Evolutionary conservation across 2,797 vertebrate species (phyloP).

Genomic region (Sternotherus odoratus): DNA sequence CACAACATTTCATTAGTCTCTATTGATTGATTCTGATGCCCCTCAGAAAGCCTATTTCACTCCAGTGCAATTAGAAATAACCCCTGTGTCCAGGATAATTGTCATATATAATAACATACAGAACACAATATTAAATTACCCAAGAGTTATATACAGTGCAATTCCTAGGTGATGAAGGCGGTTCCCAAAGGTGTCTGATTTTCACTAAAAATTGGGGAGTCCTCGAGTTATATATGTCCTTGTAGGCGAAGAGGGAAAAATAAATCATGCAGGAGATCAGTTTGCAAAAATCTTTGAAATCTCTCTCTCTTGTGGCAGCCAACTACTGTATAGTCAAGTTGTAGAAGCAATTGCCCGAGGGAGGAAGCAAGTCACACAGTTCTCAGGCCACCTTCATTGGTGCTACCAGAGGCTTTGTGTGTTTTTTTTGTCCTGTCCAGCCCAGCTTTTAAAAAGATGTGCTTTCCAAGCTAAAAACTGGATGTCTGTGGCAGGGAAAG

Average conservation of each 20-base stretch:
- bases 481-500: background rate
- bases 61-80: slow-evolving; percentile 45
- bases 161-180: background rate
- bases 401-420: rapidly evolving
- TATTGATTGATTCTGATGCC: background rate
- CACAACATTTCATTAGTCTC: slow-evolving; percentile 28
- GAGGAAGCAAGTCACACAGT: background rate
- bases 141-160: background rate
- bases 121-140: background rate
- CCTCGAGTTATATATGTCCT: background rate
- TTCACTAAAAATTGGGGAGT: background rate
- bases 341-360: rapidly evolving
- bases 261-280: background rate
- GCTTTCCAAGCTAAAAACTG: background rate
- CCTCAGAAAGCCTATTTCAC: slow-evolving; percentile 6
- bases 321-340: background rate
- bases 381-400: background rate
- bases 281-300: background rate
- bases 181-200: background rate
- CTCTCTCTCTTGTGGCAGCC: background rate
- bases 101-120: background rate
- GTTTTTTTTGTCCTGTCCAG: background rate
- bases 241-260: background rate
- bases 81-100: background rate
- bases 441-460: background rate